phyloP scores from a whole-genome alignment of 2,797 vertebrate species.

The Ataeniobius toweri region DNA sequence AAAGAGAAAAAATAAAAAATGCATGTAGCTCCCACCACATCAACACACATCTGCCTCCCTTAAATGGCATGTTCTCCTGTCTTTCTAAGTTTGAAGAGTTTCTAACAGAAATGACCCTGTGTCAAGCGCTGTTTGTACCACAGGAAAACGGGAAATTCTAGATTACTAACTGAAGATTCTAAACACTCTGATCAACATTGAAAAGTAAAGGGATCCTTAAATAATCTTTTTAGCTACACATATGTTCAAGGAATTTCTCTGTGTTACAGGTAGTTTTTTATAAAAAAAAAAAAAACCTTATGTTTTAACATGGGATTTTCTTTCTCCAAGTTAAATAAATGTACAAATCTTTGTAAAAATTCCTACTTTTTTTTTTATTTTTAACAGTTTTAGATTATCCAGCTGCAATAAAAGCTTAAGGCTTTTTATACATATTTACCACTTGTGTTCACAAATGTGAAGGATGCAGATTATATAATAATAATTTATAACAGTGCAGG shows the following conservation, averaged over 20 bases:
- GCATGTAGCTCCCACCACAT: neutral
- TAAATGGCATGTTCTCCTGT: conserved; percentile 12
- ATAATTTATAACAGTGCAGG: conserved; percentile 20
- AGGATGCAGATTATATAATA: neutral
- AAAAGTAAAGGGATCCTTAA: neutral
- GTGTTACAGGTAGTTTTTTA: no score
- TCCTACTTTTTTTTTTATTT: no score
- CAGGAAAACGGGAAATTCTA: neutral
- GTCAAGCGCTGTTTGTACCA: neutral
- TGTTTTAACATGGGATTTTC: neutral
- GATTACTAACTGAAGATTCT: neutral
- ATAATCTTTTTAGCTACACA: neutral
- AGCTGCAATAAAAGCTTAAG: neutral
- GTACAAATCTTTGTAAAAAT: neutral
- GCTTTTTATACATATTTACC: neutral
- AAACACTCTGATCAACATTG: neutral
- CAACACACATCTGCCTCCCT: no score
- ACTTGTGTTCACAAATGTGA: neutral
- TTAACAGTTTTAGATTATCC: neutral
- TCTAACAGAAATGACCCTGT: neutral
- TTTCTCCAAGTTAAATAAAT: neutral
- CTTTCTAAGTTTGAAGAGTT: neutral
- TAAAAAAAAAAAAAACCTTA: neutral
- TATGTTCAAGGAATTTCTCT: neutral
- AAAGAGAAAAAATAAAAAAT: neutral